Base-by-base conservation (phyloP, 2,113 vertebrate genomes). In the Sinocyclocheilus maitianheensis region DNA sequence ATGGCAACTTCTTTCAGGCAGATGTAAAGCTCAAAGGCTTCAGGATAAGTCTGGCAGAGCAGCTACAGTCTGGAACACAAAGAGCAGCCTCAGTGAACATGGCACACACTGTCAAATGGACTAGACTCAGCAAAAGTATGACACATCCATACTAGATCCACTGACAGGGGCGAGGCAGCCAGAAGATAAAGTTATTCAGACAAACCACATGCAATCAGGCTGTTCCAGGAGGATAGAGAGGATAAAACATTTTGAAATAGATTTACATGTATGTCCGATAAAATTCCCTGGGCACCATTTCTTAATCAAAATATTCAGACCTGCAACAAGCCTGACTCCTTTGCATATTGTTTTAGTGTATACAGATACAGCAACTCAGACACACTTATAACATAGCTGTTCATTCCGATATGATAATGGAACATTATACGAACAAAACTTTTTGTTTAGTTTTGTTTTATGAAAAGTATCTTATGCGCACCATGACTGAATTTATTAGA, bases 121-220 rank as follows among this genome's bases (percentile, higher is more conserved):
- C 58, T 85, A 83, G 86, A 84, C 87, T 91, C 83, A 88, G 89
- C 75, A 78, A 69, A 90, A 84, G 80, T 46, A 24, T 83, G 77
- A 86, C 55, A 80, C 79, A 85, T 83, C 62, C 69, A 86, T 34
- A 76, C 24, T 77, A 40, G 53, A 46, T 26, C 62, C 58, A 5
- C 74, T 65, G 79, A 85, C 79, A 76, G 30, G 71, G n/a, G 77
- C 22, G 71, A 55, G 80, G 76, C 65, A 63, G 71, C 34, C 77
- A 48, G 62, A 26, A 11, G 53, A 34, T 65, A 12, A 65, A 65
- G n/a, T 48, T 46, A 65, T 48, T 9, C 60, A 81, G 60, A 65
- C 60, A 81, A 63, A 65, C 40, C 53, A 79, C 53, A 40, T 1
- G 16, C 77, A 79, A 58, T 79, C 26, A 79, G 53, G 77, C 10